phyloP scores from a whole-genome alignment of 2,888 invertebrate species.

The Linyphia triangularis region DNA sequence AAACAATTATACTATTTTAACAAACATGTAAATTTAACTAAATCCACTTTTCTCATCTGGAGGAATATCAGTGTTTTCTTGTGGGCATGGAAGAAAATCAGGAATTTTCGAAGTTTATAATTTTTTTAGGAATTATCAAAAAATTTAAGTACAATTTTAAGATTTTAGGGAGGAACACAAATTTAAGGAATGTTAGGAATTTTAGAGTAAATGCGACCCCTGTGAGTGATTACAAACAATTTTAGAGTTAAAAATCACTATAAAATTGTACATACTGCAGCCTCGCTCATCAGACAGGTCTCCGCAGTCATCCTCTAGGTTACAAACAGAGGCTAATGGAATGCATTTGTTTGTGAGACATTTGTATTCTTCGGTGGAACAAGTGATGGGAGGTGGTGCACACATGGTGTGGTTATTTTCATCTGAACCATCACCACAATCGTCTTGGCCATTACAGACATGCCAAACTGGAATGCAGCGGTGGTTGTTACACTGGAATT shows the following conservation, averaged over 20 bases:
- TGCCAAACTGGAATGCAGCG: constrained; percentile 81
- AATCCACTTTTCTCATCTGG: no score
- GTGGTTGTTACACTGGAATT: constrained; percentile 94
- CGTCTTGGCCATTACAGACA: constrained; percentile 92
- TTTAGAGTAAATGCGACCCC: no score
- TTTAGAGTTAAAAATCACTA: not conserved
- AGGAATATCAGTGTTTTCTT: no score
- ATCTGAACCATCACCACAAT: constrained; percentile 96
- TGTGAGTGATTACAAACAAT: no score
- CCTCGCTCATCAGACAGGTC: constrained; percentile 94
- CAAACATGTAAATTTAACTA: no score
- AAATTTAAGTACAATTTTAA: no score
- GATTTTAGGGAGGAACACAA: no score
- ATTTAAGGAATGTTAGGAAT: no score
- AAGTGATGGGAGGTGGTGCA: constrained; percentile 85
- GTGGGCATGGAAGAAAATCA: no score
- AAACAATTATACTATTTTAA: no score
- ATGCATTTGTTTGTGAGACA: constrained; percentile 92
- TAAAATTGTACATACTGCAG: constrained; percentile 84
- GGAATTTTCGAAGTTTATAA: no score
- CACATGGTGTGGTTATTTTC: constrained; percentile 96
- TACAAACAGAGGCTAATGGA: constrained; percentile 88
- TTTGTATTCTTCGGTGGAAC: constrained; percentile 86
- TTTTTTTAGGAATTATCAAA: no score
- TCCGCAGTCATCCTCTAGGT: constrained; percentile 93